Base-by-base conservation (phyloP, 2,888 invertebrate species). In the Cryptophagus acutangulus region DNA sequence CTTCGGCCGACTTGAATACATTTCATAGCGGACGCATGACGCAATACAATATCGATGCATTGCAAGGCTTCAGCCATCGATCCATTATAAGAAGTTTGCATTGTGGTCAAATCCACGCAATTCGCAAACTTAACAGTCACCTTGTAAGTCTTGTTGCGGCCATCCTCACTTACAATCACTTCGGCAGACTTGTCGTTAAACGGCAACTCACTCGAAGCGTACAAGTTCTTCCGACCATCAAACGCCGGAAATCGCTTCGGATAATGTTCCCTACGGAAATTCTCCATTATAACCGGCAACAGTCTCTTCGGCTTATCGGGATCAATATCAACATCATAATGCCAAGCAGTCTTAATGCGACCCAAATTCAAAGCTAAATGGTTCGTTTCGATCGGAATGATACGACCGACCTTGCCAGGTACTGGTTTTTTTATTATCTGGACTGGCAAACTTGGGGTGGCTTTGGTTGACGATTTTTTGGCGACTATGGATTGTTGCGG, bases 21-120 rank as follows among this genome's bases (percentile, higher is more conserved):
- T 70, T 8, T 45, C 3, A 29, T 12, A 1, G 52, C 40, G 1
- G 83, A 78, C 17, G 81, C 74, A 59, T 79, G 78, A 10, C 85
- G 71, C 59, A 95, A 72, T 31, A 92, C 82, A 1, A 93, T 82
- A 65, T 94, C 92, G 18, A 94, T 67, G n/a, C 86, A 88, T 63
- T 88, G 89, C 10, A 87, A 68, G 1, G 75, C 79, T 43, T 74
- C 76, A 38, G 76, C 76, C 1, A 81, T 79, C 0, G 73, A 67
- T 5, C 24, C 33, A 30, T 48, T 24, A 13, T 45, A 36, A n/a
- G 52, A 46, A 40, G 61, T 40, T 2, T 47, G 41, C 6, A 60
- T 39, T 6, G 58, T 55, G 10, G 46, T 49, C 43, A 62, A 63
- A 54, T 82, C 77, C 0, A 83, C 73, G 1, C 62, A 42, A 1